Base-by-base conservation (phyloP, 2,888 invertebrate genomes). In the Oxytorus armatus region DNA sequence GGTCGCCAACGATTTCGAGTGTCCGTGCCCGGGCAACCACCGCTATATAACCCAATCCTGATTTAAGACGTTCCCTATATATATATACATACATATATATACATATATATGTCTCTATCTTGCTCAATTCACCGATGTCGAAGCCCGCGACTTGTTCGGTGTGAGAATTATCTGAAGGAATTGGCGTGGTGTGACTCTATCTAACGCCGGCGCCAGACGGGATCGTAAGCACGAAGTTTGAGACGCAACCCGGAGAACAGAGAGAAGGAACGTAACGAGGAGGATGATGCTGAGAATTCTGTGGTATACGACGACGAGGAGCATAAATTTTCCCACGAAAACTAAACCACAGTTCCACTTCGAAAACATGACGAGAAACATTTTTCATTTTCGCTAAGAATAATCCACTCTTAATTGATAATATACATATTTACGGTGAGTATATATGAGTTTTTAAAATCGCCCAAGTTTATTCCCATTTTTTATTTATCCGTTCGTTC, bases 1-100 rank as follows among this genome's bases (percentile, higher is more conserved):
- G 84, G 84, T 84, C 79, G 88, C 87, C 88, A 88, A 85, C 84
- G 83, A 85, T 80, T 85, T 80, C 78, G 76, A 82, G 80, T 77
- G 81, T 83, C 79, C 78, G 66, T 65, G 73, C 76, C 75, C 66
- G 74, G 79, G 61, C 75, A 66, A 76, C 77, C 76, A 33, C 72
- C 51, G 42, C 65, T 70, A 66, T 82, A 76, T 66, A 78, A 49
- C 57, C 61, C 55, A 84, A 84, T 82, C 76, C 80, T 73, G 77
- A 77, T 77, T 85, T 78, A 83, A 81, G 75, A 73, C 63, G 73
- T 73, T 69, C 14, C 53, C 80, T 59, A 65, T 77, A 59, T 47
- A 36, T 55, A 11, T 36, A 51, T 14, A 53, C 4, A n/a, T 14
- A 53, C 4, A n/a, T 53, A n/a, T 78, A 49, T 66, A 16, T 11